Base-by-base conservation (phyloP, 2,888 invertebrate species). In the Entomobrya proxima region DNA sequence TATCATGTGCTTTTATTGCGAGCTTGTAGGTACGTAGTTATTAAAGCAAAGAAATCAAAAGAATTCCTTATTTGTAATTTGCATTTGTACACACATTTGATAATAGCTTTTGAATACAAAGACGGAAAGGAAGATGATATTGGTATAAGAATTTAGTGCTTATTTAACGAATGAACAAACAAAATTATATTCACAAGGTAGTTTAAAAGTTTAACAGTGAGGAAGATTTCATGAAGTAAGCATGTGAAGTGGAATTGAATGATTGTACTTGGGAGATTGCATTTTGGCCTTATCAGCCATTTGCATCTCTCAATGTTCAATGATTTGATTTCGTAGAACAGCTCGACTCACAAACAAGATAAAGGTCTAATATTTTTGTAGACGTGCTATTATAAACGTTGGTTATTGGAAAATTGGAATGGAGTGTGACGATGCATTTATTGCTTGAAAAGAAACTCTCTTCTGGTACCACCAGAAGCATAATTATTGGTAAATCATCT, bases 61-160 rank as follows among this genome's bases (percentile, higher is more conserved):
- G 47, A 55, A 55, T 35, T 75, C 55, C 52, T 75, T 74, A 50
- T 74, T 50, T 74, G 50, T 32, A 74, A 52, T 32, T 52, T 52
- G 18, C 5, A 58, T 11, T 27, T 4, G 58, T n/a, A 58, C 11
- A 47, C 11, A 47, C 11, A 47, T 13, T 15, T 47, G 47, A 9
- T 40, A 40, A 40, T 40, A 40, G 11, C 40, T 40, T 40, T 5
- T 40, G 11, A 2, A 47, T 15, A 15, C 15, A 9, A 47, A 15
- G 5, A 15, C 13, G 4, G 21, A 21, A 11, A 21, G 58, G 30
- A 58, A 58, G 30, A 58, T 67, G 18, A 3, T 69, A 24, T 40
- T 37, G 67, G 40, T 37, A 37, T 2, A 44, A 40, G 18, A 30
- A 72, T 72, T 72, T 50, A 72, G n/a, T 27, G 30, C 30, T 47